Percentiles rank a stretch among this genome's conserved stretches.
These are phyloP conservation scores for Clupea harengus DNA, from an alignment of 2,113 vertebrate species.

Conservation along the genomic window DNA sequence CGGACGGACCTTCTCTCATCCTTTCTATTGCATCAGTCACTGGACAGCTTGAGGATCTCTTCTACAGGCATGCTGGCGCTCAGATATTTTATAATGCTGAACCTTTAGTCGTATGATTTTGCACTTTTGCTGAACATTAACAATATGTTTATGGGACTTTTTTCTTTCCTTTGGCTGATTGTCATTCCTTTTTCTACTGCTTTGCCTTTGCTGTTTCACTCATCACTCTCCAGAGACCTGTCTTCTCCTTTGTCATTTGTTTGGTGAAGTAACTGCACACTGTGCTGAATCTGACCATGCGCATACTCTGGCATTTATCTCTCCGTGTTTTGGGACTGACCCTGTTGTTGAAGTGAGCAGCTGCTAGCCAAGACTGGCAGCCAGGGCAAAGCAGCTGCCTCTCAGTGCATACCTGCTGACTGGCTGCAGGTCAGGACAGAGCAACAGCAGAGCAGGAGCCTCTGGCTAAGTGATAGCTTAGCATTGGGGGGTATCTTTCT, in stretches of 20 bases:
- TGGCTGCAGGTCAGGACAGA: background rate
- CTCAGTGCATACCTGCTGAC: background rate
- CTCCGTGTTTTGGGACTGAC: background rate
- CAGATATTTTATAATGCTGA: background rate
- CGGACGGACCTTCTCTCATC: background rate
- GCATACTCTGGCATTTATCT: background rate
- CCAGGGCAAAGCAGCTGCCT: background rate
- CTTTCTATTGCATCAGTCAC: background rate
- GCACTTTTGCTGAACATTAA: background rate
- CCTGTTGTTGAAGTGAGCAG: slow-evolving; percentile 8
- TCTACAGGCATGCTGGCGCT: background rate
- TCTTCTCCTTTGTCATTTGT: background rate
- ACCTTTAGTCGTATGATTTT: background rate
- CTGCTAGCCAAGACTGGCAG: slow-evolving; percentile 17
- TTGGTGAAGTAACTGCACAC: background rate
- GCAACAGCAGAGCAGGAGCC: background rate
- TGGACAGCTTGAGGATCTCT: background rate
- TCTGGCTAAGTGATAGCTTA: background rate
- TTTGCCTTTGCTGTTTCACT: background rate
- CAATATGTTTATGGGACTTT: background rate
- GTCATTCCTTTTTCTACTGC: background rate
- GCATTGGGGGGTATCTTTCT: background rate
- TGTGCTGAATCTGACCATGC: background rate
- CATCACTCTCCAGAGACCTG: background rate
- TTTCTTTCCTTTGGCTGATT: background rate